Conservation (phyloP, 2,888 invertebrate genomes). For the Sarcophaga caerulescens region DNA sequence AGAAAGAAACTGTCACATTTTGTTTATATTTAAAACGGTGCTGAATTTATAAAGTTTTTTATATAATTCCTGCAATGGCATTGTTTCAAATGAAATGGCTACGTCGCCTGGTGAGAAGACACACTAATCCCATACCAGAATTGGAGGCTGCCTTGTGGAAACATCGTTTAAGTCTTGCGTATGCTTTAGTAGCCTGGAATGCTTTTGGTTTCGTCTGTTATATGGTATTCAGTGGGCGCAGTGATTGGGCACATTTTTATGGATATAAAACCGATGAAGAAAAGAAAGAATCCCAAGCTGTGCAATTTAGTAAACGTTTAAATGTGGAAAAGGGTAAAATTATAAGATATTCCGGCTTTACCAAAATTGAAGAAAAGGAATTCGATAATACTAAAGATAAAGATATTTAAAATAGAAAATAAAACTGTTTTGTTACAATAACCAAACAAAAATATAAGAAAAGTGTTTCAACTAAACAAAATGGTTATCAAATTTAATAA, state of each 20-base stretch:
- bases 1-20: slow-evolving; percentile 6
- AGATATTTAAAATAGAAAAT: not conserved
- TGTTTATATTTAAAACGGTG: slow-evolving; percentile 30
- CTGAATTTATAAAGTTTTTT: slow-evolving; percentile 6
- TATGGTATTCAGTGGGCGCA: slow-evolving; percentile 83
- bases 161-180: slow-evolving; percentile 84
- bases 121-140: slow-evolving; percentile 82
- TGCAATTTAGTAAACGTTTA: slow-evolving; percentile 76
- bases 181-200: slow-evolving; percentile 87
- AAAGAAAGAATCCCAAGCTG: slow-evolving; percentile 82
- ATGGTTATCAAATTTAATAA: too few species aligned
- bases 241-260: slow-evolving; percentile 86
- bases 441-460: too few species aligned
- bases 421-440: not conserved
- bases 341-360: slow-evolving; percentile 76
- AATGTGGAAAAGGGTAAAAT: slow-evolving; percentile 79
- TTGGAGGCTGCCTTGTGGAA: slow-evolving; percentile 84
- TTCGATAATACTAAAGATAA: slow-evolving; percentile 72
- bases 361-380: slow-evolving; percentile 75
- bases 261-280: slow-evolving; percentile 85
- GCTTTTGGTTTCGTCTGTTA: slow-evolving; percentile 86
- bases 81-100: slow-evolving; percentile 82
- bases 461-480: too few species aligned
- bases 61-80: slow-evolving; percentile 73
- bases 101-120: slow-evolving; percentile 81